Conservation (phyloP, 2,888 invertebrate genomes). For the Boloria selene region DNA sequence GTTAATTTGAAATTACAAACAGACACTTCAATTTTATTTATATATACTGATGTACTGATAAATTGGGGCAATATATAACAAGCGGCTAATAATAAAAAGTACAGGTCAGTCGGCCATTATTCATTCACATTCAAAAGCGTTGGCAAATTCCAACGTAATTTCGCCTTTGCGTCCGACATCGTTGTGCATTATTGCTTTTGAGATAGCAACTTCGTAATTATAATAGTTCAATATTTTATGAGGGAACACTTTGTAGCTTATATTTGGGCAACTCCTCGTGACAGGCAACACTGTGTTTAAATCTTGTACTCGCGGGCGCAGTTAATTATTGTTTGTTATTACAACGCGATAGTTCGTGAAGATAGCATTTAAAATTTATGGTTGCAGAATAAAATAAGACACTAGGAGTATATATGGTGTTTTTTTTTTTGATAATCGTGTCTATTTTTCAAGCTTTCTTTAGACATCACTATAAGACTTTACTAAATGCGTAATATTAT, state of each 20-base stretch:
- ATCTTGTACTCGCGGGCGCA: not conserved
- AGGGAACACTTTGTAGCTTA: conserved; percentile 3
- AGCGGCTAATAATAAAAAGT: not conserved
- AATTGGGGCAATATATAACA: too few species aligned
- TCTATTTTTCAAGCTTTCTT: too few species aligned
- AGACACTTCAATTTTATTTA: too few species aligned
- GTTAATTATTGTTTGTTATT: conserved; percentile 11
- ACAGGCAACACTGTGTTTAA: not conserved
- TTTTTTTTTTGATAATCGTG: too few species aligned
- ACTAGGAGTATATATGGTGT: too few species aligned
- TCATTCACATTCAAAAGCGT: not conserved
- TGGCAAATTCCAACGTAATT: not conserved
- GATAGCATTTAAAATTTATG: not conserved
- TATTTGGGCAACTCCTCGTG: not conserved
- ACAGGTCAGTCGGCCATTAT: not conserved
- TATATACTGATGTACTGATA: too few species aligned
- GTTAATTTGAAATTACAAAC: too few species aligned
- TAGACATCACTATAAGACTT: too few species aligned
- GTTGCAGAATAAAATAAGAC: not conserved
- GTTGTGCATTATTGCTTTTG: conserved; percentile 22
- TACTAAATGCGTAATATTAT: too few species aligned
- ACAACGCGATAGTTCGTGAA: not conserved
- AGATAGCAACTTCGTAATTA: conserved; percentile 17
- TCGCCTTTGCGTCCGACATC: conserved; percentile 11
- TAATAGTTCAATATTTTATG: conserved; percentile 17